phyloP scores from a whole-genome alignment of 2,113 vertebrate genomes.

The Nicator chloris region DNA sequence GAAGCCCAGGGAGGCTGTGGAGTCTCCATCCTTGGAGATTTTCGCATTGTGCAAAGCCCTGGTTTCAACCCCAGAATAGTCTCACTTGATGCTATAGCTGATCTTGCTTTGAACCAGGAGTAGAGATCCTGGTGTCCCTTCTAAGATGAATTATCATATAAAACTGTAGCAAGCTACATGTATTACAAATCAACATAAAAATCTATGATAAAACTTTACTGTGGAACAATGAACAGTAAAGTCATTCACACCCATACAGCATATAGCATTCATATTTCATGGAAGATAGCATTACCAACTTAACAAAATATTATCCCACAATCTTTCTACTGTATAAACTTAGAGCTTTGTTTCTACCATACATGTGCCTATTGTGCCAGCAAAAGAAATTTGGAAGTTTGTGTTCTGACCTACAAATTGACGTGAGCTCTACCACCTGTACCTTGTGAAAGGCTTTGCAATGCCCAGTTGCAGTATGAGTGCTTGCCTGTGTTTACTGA shows the following conservation, averaged over 20 bases:
- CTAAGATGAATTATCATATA: not conserved
- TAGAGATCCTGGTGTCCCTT: not conserved
- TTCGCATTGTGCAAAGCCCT: not conserved
- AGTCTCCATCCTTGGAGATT: not conserved
- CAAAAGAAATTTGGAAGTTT: not conserved
- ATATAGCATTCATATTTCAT: not conserved
- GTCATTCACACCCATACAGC: not conserved
- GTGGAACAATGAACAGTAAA: not conserved
- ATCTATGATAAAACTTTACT: not conserved
- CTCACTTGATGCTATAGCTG: not conserved
- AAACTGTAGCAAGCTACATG: not conserved
- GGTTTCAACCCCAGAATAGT: not conserved
- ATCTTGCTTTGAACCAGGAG: not conserved
- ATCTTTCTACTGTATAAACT: not conserved
- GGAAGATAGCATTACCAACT: not conserved
- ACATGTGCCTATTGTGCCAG: not conserved
- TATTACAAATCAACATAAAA: not conserved
- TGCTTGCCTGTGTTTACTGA: not conserved
- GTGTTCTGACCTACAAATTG: not conserved
- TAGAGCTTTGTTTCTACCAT: not conserved
- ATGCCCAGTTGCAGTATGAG: not conserved
- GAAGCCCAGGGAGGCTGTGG: not conserved
- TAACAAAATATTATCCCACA: not conserved
- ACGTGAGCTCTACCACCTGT: not conserved
- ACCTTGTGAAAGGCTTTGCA: not conserved